Evolutionary conservation across 1,140 invertebrate genomes (phyloP).

Genomic region (Trinorchestia longiramus): DNA sequence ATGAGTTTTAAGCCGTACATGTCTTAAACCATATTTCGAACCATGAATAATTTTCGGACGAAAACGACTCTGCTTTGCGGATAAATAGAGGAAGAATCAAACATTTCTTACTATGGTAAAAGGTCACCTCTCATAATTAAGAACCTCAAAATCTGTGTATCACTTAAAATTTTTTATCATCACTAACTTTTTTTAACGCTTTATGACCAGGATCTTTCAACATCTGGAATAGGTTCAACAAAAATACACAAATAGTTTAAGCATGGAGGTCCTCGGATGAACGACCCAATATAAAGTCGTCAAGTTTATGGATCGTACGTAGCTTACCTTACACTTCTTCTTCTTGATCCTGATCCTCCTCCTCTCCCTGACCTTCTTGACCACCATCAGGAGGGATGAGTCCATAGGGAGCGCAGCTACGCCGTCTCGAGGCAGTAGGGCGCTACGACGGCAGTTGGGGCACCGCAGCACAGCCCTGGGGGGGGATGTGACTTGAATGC

Average conservation of each 20-base stretch:
- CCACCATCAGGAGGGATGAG: neutral
- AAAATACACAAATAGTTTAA: neutral
- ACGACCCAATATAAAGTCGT: neutral
- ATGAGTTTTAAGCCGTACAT: no score
- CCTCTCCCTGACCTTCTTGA: neutral
- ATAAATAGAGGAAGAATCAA: neutral
- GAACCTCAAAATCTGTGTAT: neutral
- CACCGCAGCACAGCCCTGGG: constrained; percentile 1
- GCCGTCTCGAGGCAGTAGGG: neutral
- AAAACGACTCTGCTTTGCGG: no score
- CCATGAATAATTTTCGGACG: no score
- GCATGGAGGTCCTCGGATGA: neutral
- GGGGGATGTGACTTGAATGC: neutral
- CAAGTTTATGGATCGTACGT: neutral
- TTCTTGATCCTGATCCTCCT: neutral
- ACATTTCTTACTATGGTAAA: neutral
- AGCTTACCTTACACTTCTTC: neutral
- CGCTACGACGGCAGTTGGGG: neutral
- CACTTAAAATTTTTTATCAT: neutral
- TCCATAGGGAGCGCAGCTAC: neutral
- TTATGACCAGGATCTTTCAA: neutral
- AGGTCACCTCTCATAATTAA: neutral
- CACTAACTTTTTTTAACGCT: neutral
- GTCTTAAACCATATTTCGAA: no score
- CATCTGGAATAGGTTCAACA: neutral